phyloP scores from a whole-genome alignment of 2,113 vertebrate genomes.

The Pantherophis guttatus region DNA sequence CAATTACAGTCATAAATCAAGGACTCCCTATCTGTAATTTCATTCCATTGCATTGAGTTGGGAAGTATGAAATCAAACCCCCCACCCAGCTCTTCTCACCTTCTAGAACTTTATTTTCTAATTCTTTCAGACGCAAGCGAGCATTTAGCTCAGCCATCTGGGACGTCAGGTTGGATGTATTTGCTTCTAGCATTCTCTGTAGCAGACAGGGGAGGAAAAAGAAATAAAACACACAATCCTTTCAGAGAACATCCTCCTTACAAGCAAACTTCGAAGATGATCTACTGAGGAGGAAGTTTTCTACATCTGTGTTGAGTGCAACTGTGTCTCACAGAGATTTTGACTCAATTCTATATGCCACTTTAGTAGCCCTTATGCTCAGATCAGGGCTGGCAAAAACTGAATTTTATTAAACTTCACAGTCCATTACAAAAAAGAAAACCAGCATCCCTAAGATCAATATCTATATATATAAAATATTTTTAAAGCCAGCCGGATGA shows the following conservation, averaged over 20 bases:
- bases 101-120: not conserved
- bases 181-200: not conserved
- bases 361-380: not conserved
- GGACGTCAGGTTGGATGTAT: not conserved
- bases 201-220: too few relatives aligned
- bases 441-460: not conserved
- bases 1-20: not conserved
- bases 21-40: not conserved
- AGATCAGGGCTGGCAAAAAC: not conserved
- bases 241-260: not conserved
- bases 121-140: not conserved
- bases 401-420: not conserved
- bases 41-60: not conserved
- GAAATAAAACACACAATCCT: not conserved
- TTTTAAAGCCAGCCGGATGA: not conserved
- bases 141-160: not conserved
- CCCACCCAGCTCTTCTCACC: not conserved
- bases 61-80: not conserved
- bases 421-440: not conserved
- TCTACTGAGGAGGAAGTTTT: not conserved
- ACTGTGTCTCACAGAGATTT: not conserved
- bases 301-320: not conserved
- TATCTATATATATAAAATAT: not conserved
- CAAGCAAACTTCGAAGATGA: not conserved
- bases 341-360: not conserved